A percentile compares a stretch with the other conserved stretches of the same genome.
These are phyloP conservation scores for Pelosia muscerda DNA, from an alignment of 2,888 invertebrate species.

Conservation along the genomic window DNA sequence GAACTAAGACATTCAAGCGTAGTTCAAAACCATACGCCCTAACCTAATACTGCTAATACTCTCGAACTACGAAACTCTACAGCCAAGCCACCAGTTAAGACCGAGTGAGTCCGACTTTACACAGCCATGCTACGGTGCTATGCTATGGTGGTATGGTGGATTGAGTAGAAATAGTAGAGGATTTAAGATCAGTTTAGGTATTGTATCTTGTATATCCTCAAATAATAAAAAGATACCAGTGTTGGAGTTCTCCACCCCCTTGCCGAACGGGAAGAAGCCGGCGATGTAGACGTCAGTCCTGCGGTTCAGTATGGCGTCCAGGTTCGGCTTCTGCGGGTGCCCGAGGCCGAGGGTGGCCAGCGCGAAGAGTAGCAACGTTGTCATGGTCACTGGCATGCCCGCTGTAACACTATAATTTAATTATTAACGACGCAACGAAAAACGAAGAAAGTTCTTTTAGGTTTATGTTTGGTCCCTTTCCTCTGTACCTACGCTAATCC, in stretches of 20 bases:
- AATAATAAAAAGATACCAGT: slow-evolving; percentile 84
- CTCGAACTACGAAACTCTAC: too few species aligned
- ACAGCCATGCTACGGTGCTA: too few species aligned
- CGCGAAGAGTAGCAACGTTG: slow-evolving; percentile 54
- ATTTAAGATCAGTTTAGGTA: too few species aligned
- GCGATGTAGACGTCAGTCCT: slow-evolving; percentile 96
- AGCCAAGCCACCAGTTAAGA: too few species aligned
- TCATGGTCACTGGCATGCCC: slow-evolving; percentile 55
- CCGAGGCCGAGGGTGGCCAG: slow-evolving; percentile 54
- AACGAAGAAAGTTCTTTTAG: neutral
- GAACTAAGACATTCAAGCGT: too few species aligned
- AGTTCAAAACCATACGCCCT: too few species aligned
- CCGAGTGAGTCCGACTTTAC: too few species aligned
- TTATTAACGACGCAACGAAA: too few species aligned
- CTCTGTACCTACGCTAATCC: neutral
- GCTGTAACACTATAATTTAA: neutral
- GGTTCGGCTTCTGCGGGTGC: slow-evolving; percentile 88
- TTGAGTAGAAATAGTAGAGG: too few species aligned
- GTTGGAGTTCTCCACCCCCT: slow-evolving; percentile 93
- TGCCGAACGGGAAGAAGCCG: slow-evolving; percentile 96
- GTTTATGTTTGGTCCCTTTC: neutral
- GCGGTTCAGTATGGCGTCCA: slow-evolving; percentile 88
- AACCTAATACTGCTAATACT: too few species aligned
- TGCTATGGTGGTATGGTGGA: too few species aligned
- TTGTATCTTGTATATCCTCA: too few species aligned